Conservation (phyloP, 2,888 invertebrate genomes). For the Eupsilia transversa region DNA sequence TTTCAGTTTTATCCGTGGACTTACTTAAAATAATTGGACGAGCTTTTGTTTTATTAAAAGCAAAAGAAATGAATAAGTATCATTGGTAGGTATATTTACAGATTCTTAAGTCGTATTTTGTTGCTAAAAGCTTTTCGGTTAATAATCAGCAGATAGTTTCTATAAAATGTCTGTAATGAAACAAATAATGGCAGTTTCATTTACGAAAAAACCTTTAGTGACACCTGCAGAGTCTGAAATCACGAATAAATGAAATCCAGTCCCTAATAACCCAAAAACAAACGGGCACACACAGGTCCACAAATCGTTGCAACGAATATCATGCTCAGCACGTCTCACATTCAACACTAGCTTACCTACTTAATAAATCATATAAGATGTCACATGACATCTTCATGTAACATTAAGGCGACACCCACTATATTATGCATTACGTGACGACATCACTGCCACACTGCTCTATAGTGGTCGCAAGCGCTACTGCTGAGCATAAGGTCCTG, state of each 20-base stretch:
- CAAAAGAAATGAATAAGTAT: neutral
- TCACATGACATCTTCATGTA: neutral
- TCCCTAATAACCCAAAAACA: neutral
- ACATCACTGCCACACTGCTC: neutral
- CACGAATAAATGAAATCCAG: neutral
- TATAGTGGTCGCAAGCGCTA: no score
- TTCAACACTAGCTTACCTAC: neutral
- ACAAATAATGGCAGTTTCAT: neutral
- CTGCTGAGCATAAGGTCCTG: no score
- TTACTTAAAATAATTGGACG: constrained; percentile 30
- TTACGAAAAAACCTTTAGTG: neutral
- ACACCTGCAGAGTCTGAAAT: neutral
- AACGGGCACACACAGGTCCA: neutral
- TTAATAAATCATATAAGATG: neutral
- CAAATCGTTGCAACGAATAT: neutral
- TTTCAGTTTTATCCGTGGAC: constrained; percentile 14
- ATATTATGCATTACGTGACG: constrained; percentile 7
- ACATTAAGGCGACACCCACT: neutral
- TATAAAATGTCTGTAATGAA: neutral
- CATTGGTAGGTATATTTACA: neutral
- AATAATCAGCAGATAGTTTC: neutral
- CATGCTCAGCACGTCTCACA: neutral
- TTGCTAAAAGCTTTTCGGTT: neutral
- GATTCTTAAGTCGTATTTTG: neutral
- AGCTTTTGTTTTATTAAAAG: constrained; percentile 24